Evolutionary conservation across 2,113 vertebrate species (phyloP), one percentile per base, ranked within the genome.

Genomic region (Oncorhynchus masou): DNA sequence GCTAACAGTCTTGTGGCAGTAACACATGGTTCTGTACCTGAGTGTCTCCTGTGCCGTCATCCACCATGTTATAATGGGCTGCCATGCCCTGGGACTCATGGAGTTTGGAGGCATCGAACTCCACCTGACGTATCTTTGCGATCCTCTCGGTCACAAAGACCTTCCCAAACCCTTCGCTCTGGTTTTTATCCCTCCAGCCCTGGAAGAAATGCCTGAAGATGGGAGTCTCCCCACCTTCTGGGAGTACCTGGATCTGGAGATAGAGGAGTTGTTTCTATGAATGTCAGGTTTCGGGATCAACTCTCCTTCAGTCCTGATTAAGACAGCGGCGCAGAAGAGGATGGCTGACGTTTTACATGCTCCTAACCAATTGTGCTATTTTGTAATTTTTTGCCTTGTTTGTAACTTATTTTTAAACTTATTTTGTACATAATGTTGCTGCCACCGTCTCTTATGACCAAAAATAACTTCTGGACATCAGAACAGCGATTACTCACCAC

Each of bases 151-250:
- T 96, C 82, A 96, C 92, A 8, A 88, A 95, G 0, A 97, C 95
- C 88, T 95, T 95, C 39, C 96, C 96, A 0, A 96, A 94, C 27
- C 96, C 96, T 27, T 95, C 88, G 0, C 94, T 96, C 90, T 98
- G 92, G 83, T 97, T 92, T 79, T 85, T 93, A 13, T 95, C 96
- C 80, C 83, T 96, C 96, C 96, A 98, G 84, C 92, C 88, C 67
- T 81, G 89, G 88, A 98, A 98, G 89, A 97, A 98, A 73, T 98
- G 96, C 81, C 95, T 97, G 86, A 98, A 98, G 84, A 95, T 95
- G 71, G 96, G 94, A 0, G 95, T 97, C 89, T 97, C 96, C 2
- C 96, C 96, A 73, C 94, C 96, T 87, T 98, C 95, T 0, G 96
- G 96, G 76, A 98, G 93, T 39, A 98, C 94, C 85, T 97, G 96